phyloP scores from a whole-genome alignment of 2,113 vertebrate species.

The Pterocles burchelli region DNA sequence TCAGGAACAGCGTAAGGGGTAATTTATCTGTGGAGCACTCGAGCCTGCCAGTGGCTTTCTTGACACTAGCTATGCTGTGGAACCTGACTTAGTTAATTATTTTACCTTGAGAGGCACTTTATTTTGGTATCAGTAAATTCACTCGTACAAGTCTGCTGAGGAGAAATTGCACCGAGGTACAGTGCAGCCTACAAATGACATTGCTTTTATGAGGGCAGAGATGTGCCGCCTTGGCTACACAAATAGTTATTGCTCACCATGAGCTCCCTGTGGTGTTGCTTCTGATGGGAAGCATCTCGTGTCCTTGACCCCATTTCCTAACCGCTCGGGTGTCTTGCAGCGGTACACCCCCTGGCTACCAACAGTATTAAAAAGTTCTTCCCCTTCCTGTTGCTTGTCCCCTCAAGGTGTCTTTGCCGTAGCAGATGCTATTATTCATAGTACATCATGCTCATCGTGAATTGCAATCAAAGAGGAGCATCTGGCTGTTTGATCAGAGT shows the following conservation, averaged over 20 bases:
- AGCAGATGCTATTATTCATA: background rate
- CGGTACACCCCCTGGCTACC: background rate
- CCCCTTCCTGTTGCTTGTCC: background rate
- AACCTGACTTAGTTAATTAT: constrained; percentile 27
- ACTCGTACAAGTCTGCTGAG: background rate
- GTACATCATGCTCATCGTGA: background rate
- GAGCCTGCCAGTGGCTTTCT: background rate
- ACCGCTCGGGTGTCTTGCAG: background rate
- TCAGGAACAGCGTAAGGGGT: background rate
- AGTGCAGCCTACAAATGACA: background rate
- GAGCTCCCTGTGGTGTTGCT: background rate
- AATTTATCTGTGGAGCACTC: background rate
- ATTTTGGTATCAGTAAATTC: background rate
- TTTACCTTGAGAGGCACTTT: background rate
- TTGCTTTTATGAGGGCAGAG: background rate
- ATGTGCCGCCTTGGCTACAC: background rate
- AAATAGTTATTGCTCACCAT: rapidly evolving
- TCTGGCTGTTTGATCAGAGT: background rate
- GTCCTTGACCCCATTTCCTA: background rate
- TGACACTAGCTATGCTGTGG: background rate
- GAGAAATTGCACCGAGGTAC: background rate
- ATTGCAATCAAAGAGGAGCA: background rate
- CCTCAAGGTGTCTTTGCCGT: background rate
- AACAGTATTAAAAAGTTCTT: background rate
- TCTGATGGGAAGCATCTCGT: background rate